Evolutionary conservation across 2,888 invertebrate species (phyloP), one percentile per base, ranked within the genome.

Genomic region (Drosophila limbata): DNA sequence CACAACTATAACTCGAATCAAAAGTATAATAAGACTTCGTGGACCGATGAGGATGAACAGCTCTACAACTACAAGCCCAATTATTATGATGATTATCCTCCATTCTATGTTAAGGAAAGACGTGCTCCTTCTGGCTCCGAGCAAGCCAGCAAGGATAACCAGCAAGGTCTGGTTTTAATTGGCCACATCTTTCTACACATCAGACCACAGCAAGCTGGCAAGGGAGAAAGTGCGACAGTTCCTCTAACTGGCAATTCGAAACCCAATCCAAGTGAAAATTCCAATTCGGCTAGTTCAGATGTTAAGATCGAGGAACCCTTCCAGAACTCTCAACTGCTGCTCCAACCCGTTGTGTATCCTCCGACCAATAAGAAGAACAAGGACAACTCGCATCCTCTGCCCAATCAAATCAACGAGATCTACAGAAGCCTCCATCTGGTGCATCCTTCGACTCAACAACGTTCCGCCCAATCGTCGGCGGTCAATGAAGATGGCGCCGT

Each of bases 401-500:
- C 57, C 37, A 47, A 73, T 8, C 57, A 65, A 40, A 68, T 78
- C 50, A 37, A 42, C 1, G 77, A 74, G 37, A 53, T 77, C 37
- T 74, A 48, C 8, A 31, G 62, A 0, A 77, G 66, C 11, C 56
- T 77, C 1, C 63, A 77, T 10, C 19, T 73, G 1, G 77, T 77
- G 21, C 74, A 63, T 47, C 69, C 78, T 10, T 31, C 69, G 4
- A 28, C 11, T 0, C 73, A 86, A 6, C 69, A 70, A 31, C 79
- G 87, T 1, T 77, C 84, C 0, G 19, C 50, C 13, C 52, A 72
- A 10, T 55, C 84, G 0, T 0, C 62, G 1, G 64, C 15, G 3
- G 19, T 8, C 4, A 56, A 44, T 15, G 79, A 84, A 37, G 85
- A 87, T 11, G 71, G 67, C 35, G 55, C 69, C 4, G 82, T 84